A percentile compares a stretch with the other conserved stretches of the same genome.
Evolutionary conservation across 2,113 vertebrate genomes (phyloP).

Genomic region (Zeus faber): DNA sequence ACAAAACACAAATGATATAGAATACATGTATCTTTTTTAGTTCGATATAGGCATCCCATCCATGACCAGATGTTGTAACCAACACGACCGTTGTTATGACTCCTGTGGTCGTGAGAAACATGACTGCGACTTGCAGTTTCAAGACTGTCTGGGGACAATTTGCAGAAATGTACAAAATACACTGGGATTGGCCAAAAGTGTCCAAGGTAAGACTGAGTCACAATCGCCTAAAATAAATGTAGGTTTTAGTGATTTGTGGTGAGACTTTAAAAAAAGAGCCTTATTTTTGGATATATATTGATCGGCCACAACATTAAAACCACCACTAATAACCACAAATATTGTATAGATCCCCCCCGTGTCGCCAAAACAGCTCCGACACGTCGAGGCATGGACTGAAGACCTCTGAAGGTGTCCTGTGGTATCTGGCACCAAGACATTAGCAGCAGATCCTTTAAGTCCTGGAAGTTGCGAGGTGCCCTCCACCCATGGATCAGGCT

Average conservation of each 20-base stretch:
- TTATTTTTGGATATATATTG: too few relatives aligned
- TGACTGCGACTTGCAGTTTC: constrained; percentile 91
- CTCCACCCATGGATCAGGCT: too few relatives aligned
- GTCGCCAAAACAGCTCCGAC: too few relatives aligned
- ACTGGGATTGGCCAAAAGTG: constrained; percentile 82
- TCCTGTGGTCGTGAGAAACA: constrained; percentile 87
- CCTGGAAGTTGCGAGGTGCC: too few relatives aligned
- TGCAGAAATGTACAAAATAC: constrained; percentile 91
- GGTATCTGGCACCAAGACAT: too few relatives aligned
- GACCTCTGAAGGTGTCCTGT: too few relatives aligned
- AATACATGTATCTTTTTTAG: constrained; percentile 55
- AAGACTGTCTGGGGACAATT: constrained; percentile 89
- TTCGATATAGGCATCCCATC: constrained; percentile 96
- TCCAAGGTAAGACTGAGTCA: constrained; percentile 80
- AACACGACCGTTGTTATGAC: constrained; percentile 93
- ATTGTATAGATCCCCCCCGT: too few relatives aligned
- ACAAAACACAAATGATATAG: neutral
- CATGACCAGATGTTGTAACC: constrained; percentile 96
- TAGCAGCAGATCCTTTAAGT: too few relatives aligned
- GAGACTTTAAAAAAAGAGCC: too few relatives aligned
- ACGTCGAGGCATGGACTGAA: too few relatives aligned
- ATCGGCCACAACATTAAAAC: too few relatives aligned
- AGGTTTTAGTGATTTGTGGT: neutral
- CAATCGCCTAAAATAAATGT: neutral
- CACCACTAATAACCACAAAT: too few relatives aligned